These are phyloP conservation scores for Muntiacus reevesi DNA, from an alignment of 2,113 vertebrate genomes.

Conservation along the genomic window DNA sequence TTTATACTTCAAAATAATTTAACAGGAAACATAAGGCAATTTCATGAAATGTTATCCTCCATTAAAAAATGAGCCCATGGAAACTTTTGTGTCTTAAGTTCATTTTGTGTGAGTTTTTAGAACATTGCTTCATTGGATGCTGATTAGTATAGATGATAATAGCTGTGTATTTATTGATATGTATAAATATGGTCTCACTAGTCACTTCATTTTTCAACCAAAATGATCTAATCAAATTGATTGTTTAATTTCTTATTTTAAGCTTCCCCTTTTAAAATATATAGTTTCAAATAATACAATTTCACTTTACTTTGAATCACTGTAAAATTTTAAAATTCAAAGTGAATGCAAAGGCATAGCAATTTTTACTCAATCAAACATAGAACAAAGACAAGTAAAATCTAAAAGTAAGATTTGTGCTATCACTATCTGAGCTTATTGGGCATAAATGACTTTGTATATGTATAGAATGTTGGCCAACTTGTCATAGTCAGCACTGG, in stretches of 20 bases:
- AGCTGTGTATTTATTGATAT: background rate
- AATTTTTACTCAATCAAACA: background rate
- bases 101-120: background rate
- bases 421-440: background rate
- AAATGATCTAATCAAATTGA: background rate
- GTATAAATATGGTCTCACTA: background rate
- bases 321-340: background rate
- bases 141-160: background rate
- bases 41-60: background rate
- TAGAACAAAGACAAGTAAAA: background rate
- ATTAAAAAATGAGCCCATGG: background rate
- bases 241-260: background rate
- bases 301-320: background rate
- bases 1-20: conserved; percentile 4
- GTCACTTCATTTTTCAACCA: background rate
- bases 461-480: background rate
- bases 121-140: background rate
- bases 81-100: background rate
- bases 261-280: background rate
- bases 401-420: background rate
- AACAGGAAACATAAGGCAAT: background rate
- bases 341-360: background rate
- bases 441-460: background rate
- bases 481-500: background rate
- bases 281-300: background rate